A percentile compares a stretch with the other conserved stretches of the same genome.
phyloP scores from a whole-genome alignment of 2,797 vertebrate genomes.

The Esox masquinongy region DNA sequence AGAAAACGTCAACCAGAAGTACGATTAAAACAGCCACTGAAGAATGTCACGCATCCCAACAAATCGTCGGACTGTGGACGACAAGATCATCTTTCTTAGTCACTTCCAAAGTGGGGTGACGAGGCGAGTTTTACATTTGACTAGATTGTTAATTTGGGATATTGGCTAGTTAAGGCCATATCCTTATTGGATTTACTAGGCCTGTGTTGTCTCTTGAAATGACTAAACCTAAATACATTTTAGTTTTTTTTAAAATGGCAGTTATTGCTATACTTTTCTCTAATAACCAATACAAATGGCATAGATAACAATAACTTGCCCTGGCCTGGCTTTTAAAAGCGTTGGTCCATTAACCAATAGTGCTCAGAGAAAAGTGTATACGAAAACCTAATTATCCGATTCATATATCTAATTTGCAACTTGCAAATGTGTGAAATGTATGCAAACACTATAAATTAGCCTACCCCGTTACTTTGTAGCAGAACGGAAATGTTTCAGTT shows the following conservation, averaged over 20 bases:
- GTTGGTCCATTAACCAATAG: no score
- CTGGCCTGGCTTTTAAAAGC: not conserved
- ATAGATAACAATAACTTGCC: not conserved
- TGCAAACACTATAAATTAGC: not conserved
- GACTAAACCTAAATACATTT: not conserved
- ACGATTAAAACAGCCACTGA: slow-evolving; percentile 38
- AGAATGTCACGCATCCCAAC: slow-evolving; percentile 41
- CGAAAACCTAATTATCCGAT: no score
- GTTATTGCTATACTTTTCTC: not conserved
- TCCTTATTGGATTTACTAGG: not conserved
- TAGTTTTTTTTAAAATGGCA: not conserved
- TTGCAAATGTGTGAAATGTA: no score
- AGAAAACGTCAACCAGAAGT: slow-evolving; percentile 29
- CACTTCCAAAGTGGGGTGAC: no score
- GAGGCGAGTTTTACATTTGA: no score
- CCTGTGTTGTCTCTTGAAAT: not conserved
- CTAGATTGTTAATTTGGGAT: no score
- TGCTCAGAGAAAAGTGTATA: no score
- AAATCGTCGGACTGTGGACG: slow-evolving; percentile 46
- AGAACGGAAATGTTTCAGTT: not conserved
- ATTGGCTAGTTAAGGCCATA: not conserved
- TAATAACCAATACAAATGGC: not conserved
- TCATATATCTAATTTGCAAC: no score
- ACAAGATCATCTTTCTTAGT: not conserved
- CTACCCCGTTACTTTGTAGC: not conserved